phyloP scores from a whole-genome alignment of 2,888 invertebrate species.

The Drosophila colorata region DNA sequence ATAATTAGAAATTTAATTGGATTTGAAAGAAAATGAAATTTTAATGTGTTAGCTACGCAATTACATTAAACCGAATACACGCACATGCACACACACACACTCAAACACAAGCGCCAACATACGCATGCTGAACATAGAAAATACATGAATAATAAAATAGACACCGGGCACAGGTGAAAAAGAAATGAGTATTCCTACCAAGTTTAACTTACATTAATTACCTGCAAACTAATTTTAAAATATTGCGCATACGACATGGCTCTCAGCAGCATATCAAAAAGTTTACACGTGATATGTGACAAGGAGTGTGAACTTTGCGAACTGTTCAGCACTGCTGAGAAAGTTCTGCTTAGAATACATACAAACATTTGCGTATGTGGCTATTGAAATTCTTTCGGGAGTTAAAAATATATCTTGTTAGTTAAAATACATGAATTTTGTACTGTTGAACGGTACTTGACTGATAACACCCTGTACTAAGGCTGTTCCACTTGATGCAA shows the following conservation, averaged over 20 bases:
- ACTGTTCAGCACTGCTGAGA: background rate
- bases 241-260: conserved; percentile 47
- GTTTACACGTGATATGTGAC: conserved; percentile 11
- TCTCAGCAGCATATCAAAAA: conserved; percentile 17
- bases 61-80: conserved; percentile 60
- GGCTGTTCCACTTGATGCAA: too few relatives aligned
- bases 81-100: conserved; percentile 10
- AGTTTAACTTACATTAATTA: conserved; percentile 53
- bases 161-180: conserved; percentile 10
- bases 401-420: background rate
- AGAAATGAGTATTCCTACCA: conserved; percentile 12
- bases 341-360: conserved; percentile 12
- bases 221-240: conserved; percentile 61
- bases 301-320: conserved; percentile 3
- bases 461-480: background rate
- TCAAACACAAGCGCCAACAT: background rate
- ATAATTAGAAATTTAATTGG: conserved; percentile 78
- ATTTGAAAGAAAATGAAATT: conserved; percentile 73
- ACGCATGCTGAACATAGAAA: conserved; percentile 7
- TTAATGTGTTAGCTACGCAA: conserved; percentile 63
- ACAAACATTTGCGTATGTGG: conserved; percentile 17
- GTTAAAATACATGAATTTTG: conserved; percentile 4
- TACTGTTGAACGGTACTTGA: background rate
- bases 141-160: conserved; percentile 39
- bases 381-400: conserved; percentile 26